Evolutionary conservation across 2,113 vertebrate species (phyloP), one percentile per base, ranked within the genome.

Genomic region (Daboia siamensis): DNA sequence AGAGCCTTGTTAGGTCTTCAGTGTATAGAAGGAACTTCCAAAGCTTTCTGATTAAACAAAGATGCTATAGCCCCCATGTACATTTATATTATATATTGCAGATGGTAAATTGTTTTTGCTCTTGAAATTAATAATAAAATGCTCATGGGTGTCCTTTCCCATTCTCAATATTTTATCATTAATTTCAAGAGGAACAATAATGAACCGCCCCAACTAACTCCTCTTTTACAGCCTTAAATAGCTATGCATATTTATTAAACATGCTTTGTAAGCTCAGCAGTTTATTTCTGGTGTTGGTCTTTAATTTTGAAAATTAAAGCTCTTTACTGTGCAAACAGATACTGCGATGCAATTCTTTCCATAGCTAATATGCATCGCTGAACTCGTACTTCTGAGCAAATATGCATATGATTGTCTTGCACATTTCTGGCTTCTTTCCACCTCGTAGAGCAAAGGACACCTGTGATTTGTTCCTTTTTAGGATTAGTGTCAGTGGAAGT

Each of bases 41-140:
- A 90, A 80, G 51, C 15, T 80, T 90, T 69, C 17, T 80, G 10
- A 80, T 90, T 90, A 59, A 90, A 55, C 0, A 2, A n/a, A 23
- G n/a, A 3, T 12, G 15, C 26, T 80, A 8, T 1, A 33, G 26
- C 12, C 86, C 33, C 33, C 69, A 17, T 21, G 1, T 29, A 86
- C 6, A 3, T 85, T 44, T 86, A 86, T 57, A 48, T 59, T 29
- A 24, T 39, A 55, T 69, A 29, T 26, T 55, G 5, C 44, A 64
- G 21, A 0, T 74, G 7, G 59, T 29, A 74, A 69, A 12, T 69
- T 33, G 5, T 33, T 54, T 54, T 74, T 23, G 61, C 46, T 90
- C n/a, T 69, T 52, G 89, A 54, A 88, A 88, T 88, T 11, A 56
- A 55, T 39, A 39, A n/a, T 54, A 87, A 90, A 90, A 90, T 90